These are phyloP conservation scores for Orestias chungarensis DNA, from an alignment of 2,797 vertebrate species.

Conservation along the genomic window DNA sequence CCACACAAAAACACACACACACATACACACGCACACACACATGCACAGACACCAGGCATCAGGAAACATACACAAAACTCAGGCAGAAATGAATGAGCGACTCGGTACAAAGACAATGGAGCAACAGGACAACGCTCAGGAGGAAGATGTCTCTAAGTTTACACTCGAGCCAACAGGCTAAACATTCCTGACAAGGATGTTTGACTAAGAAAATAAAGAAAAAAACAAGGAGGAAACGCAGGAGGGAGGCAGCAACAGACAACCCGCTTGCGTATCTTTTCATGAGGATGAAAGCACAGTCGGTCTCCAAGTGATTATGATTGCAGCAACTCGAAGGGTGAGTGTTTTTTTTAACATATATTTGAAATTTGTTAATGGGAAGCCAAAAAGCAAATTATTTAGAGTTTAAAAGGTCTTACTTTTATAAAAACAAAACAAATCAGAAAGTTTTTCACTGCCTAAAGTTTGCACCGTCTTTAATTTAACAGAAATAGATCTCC, in stretches of 20 bases:
- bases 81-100: slow-evolving; percentile 54
- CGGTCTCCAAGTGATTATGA: slow-evolving; percentile 34
- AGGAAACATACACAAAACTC: slow-evolving; percentile 55
- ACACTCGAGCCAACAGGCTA: slow-evolving; percentile 26
- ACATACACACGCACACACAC: slow-evolving; percentile 18
- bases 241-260: slow-evolving; percentile 6
- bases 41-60: slow-evolving; percentile 42
- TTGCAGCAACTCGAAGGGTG: slow-evolving; percentile 49
- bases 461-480: neutral
- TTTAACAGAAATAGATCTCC: neutral
- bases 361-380: neutral
- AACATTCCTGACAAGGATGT: slow-evolving; percentile 19
- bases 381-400: neutral
- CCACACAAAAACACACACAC: slow-evolving; percentile 3
- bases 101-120: slow-evolving; percentile 58
- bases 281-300: slow-evolving; percentile 52
- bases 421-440: neutral
- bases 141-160: slow-evolving; percentile 57
- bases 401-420: too few relatives aligned
- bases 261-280: slow-evolving; percentile 15
- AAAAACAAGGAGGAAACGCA: slow-evolving; percentile 19
- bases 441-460: neutral
- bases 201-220: slow-evolving; percentile 38
- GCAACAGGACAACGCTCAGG: slow-evolving; percentile 52
- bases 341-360: slow-evolving; percentile 14